Base-by-base conservation (phyloP, 2,888 invertebrate genomes). In the Drosophila tripunctata region DNA sequence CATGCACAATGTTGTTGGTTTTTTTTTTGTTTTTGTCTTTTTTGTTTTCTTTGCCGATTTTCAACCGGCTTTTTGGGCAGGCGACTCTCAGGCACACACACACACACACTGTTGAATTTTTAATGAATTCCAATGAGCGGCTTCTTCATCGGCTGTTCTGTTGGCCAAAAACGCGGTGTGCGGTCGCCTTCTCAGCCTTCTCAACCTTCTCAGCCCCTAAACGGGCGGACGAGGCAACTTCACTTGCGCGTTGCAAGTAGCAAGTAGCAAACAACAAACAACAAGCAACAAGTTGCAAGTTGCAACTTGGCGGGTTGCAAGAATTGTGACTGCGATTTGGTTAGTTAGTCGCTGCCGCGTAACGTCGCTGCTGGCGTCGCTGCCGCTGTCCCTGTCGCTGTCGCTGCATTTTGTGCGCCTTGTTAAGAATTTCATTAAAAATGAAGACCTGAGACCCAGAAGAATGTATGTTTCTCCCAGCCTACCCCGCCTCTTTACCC, bases 381-480 rank as follows among this genome's bases (percentile, higher is more conserved):
- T 30, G 60, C n/a, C 17, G 30, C 38, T 56, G 35, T 41, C 52
- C 61, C 60, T 43, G 79, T 50, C 27, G 35, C 22, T 22, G 22
- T 47, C 80, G 68, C 68, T 74, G 76, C 71, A 79, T 73, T 73
- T 85, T 84, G 88, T 88, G 88, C 82, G 82, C 79, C 87, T 89
- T 86, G 86, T 86, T 88, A 84, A 89, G 89, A 82, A 89, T 88
- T 88, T 87, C 89, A 89, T 89, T 89, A 88, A 89, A 81, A 87
- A 88, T 87, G 87, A 87, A 87, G 89, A 89, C 87, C 88, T 88
- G 88, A 81, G 81, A 81, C 88, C 87, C 82, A 83, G 78, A 88
- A 88, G 89, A 83, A 86, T 88, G 89, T 67, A 72, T 85, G 81
- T 74, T 57, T 61, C 58, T 52, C 51, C 55, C 56, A 56, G 35